Conservation (phyloP, 1,140 invertebrate genomes). For the Saccostrea cuccullata region DNA sequence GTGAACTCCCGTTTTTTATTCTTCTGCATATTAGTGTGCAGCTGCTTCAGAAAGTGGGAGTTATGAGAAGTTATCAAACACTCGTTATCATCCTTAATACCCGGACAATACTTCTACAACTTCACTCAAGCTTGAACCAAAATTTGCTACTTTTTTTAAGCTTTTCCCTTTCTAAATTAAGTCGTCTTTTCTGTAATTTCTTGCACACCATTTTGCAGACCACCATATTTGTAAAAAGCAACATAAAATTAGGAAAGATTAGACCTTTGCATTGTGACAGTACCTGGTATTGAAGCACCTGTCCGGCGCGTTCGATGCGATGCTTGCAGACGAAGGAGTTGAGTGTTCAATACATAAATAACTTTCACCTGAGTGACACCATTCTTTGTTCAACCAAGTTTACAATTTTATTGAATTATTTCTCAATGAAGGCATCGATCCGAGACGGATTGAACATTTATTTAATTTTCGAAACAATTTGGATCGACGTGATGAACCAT, state of each 20-base stretch:
- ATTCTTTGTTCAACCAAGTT: constrained; percentile 18
- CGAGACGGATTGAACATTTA: constrained; percentile 16
- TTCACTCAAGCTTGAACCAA: constrained; percentile 3
- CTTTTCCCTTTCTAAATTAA: neutral
- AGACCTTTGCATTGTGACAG: neutral
- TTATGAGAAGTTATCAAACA: constrained; percentile 20
- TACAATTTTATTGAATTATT: constrained; percentile 35
- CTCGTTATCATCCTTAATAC: neutral
- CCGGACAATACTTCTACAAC: neutral
- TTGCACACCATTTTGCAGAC: constrained; percentile 19
- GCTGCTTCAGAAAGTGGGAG: neutral
- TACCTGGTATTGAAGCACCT: neutral
- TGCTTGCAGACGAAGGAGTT: neutral
- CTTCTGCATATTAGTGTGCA: neutral
- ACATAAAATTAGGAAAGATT: constrained; percentile 36
- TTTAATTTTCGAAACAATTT: constrained; percentile 37
- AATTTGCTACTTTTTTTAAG: constrained; percentile 17
- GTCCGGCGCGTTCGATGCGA: neutral
- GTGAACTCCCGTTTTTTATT: neutral
- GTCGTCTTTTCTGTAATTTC: neutral
- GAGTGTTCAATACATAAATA: constrained; percentile 22
- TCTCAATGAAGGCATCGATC: constrained; percentile 22
- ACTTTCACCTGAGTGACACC: constrained; percentile 26
- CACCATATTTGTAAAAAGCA: constrained; percentile 31
- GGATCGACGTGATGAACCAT: constrained; percentile 16